A percentile compares a stretch with the other conserved stretches of the same genome.
Conservation (phyloP, 2,113 vertebrate species). For the Hypanus sabinus region DNA sequence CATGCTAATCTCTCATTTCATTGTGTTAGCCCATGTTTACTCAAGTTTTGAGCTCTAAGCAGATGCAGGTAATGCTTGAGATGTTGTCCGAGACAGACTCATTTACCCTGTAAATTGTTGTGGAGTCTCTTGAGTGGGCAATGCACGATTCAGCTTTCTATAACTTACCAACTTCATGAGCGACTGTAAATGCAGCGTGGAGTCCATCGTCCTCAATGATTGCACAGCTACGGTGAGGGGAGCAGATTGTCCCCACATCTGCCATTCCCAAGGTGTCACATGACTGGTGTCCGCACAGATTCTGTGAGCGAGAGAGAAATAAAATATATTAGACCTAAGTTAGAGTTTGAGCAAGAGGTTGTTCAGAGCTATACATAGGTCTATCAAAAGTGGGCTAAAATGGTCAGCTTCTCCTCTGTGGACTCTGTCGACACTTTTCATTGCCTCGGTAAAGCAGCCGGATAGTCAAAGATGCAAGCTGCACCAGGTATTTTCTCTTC, state of each 20-base stretch:
- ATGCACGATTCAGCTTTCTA: not conserved
- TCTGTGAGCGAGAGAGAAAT: conserved; percentile 58
- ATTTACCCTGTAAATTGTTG: not conserved
- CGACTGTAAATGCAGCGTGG: conserved; percentile 92
- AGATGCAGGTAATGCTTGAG: not conserved
- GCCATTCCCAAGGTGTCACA: conserved; percentile 99
- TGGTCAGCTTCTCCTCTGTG: too few relatives aligned
- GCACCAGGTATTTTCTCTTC: too few relatives aligned
- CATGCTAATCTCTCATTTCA: not conserved
- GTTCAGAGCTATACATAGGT: not conserved
- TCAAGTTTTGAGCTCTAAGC: not conserved
- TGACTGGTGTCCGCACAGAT: conserved; percentile 96
- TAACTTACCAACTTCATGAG: conserved; percentile 91
- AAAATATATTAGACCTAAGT: conserved; percentile 49
- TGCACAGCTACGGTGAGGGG: conserved; percentile 93
- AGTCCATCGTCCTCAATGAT: conserved; percentile 97
- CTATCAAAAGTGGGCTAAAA: not conserved
- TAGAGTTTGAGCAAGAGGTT: not conserved
- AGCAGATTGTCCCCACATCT: conserved; percentile 95
- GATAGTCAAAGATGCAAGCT: too few relatives aligned
- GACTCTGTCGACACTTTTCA: too few relatives aligned
- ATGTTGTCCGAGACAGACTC: not conserved
- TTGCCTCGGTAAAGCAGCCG: too few relatives aligned
- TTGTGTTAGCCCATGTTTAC: too few relatives aligned
- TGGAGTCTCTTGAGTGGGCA: not conserved